Evolutionary conservation across 2,888 invertebrate genomes (phyloP).

Genomic region (Thera obeliscata): DNA sequence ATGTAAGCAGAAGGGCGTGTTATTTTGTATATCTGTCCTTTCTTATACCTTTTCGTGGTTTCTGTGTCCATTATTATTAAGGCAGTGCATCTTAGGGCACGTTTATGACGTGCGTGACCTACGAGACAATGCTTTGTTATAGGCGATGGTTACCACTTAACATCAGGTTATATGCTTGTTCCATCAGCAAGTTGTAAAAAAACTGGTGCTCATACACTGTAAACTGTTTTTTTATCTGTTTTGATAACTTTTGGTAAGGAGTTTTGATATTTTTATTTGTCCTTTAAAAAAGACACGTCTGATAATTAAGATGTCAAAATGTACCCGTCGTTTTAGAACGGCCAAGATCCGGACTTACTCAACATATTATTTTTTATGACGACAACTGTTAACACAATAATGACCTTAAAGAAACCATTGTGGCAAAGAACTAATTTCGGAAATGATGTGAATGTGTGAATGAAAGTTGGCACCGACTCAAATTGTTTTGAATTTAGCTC

Average conservation of each 20-base stretch:
- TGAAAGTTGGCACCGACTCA: slow-evolving; percentile 20
- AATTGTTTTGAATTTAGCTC: slow-evolving; percentile 16
- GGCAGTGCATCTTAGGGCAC: too few species aligned
- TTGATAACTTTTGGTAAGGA: background rate
- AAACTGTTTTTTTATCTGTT: too few species aligned
- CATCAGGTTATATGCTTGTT: background rate
- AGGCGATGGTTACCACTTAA: too few species aligned
- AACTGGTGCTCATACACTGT: too few species aligned
- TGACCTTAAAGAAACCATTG: slow-evolving; percentile 19
- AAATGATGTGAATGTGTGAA: slow-evolving; percentile 12
- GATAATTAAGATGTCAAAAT: slow-evolving; percentile 11
- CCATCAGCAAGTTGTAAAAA: background rate
- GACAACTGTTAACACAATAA: slow-evolving; percentile 15
- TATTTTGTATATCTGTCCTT: too few species aligned
- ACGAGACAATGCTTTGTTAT: too few species aligned
- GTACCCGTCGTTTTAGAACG: background rate
- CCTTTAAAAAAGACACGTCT: slow-evolving; percentile 8
- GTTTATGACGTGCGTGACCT: too few species aligned
- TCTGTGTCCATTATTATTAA: too few species aligned
- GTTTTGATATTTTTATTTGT: background rate
- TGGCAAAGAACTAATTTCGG: slow-evolving; percentile 25
- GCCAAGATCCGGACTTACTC: slow-evolving; percentile 11
- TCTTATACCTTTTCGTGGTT: too few species aligned
- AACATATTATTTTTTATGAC: slow-evolving; percentile 25
- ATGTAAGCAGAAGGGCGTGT: too few species aligned